A percentile compares a stretch with the other conserved stretches of the same genome.
Evolutionary conservation across 2,113 vertebrate species (phyloP).

Genomic region (Taxidea taxus): DNA sequence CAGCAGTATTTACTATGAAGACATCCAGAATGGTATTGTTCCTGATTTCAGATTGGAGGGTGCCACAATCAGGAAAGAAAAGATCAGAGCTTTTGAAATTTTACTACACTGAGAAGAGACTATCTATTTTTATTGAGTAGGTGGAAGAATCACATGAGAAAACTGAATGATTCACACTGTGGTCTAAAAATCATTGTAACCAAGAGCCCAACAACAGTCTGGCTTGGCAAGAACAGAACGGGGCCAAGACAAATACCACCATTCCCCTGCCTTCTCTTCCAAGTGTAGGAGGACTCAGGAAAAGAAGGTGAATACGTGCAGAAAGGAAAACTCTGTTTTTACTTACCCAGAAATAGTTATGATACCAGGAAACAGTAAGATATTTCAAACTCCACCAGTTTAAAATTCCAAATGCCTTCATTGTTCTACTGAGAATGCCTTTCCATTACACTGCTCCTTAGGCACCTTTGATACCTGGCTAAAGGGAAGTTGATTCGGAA

Average conservation of each 20-base stretch:
- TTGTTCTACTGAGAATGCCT: neutral
- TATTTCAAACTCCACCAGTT: neutral
- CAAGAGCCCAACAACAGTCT: neutral
- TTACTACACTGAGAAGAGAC: constrained; percentile 1
- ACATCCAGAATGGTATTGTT: neutral
- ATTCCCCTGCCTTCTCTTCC: neutral
- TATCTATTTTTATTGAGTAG: constrained; percentile 16
- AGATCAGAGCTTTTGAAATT: neutral
- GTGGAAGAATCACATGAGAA: constrained; percentile 6
- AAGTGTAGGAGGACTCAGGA: neutral
- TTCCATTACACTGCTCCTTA: neutral
- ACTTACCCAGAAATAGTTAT: neutral
- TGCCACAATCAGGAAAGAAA: neutral
- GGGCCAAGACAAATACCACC: neutral
- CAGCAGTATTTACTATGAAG: neutral
- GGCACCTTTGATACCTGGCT: neutral
- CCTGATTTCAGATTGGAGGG: neutral
- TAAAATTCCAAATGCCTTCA: neutral
- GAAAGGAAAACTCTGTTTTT: neutral
- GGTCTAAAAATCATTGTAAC: neutral
- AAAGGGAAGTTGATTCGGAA: neutral
- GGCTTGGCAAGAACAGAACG: neutral
- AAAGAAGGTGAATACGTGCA: neutral
- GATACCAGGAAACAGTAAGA: neutral
- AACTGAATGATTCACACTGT: neutral